Base-by-base conservation (phyloP, 2,113 vertebrate species). In the Orientallactaga bullata region DNA sequence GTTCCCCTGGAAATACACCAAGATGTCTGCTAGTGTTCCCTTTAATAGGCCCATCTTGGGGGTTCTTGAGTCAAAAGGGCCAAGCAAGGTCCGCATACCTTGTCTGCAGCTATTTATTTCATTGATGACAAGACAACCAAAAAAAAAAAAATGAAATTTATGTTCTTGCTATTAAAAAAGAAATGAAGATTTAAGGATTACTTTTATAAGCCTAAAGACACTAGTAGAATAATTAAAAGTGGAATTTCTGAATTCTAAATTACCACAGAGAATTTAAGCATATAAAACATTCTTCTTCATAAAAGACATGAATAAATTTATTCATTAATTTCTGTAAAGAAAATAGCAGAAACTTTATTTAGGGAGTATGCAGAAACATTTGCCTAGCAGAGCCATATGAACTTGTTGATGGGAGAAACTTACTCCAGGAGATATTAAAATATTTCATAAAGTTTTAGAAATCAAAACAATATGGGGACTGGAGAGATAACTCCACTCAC, bases 221-320 rank as follows among this genome's bases (percentile, higher is more conserved):
- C n/a, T 83, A 89, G 11, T 65, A 71, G 47, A 94, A 72, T 73
- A 88, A 79, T 94, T 90, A 71, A 89, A 95, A 74, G 88, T 66
- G 73, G 71, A 88, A 71, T 60, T 77, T 95, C 55, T 95, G 78
- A 88, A 85, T 82, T 94, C 32, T 51, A 90, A 90, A 88, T 79
- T 90, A 88, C 24, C 60, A 85, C 17, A 42, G 72, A 79, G 88
- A 94, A 93, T 81, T 93, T 68, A 95, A 91, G 68, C 30, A 87
- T 89, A 94, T 83, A 79, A 76, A 91, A 35, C 37, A 63, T 77
- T 88, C 55, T 60, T 89, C 28, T 78, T 69, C 42, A 89, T 39
- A 68, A 86, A 89, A 82, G 1, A 85, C 2, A 39, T 68, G 74
- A 30, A 51, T 55, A 69, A 87, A 39, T 71, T 17, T 80, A 68